Base-by-base conservation (phyloP, 2,888 invertebrate genomes). In the Eumacrocentrus americanus region DNA sequence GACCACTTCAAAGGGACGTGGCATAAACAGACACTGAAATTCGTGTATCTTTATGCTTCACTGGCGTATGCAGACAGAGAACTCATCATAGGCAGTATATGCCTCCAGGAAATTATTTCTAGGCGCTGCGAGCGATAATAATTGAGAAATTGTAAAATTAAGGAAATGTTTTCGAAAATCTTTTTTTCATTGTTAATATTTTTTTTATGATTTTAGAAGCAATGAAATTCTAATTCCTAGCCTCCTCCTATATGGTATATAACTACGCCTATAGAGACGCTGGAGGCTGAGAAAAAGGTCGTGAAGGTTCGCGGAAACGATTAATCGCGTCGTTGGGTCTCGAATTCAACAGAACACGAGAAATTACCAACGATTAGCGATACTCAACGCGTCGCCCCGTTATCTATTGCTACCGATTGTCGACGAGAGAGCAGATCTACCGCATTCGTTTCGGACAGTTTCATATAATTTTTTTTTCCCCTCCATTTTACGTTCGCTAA, bases 1-100 rank as follows among this genome's bases (percentile, higher is more conserved):
- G 66, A 66, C 67, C 69, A 70, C 72, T 71, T 72, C 72, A 72
- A 71, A 72, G 70, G 44, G 61, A 57, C 56, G 58, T 29, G 53
- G 29, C 53, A 23, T 50, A 51, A 38, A 47, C 23, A 54, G 40
- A 53, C 29, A 22, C 29, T 42, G 40, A 23, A 53, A 23, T 16
- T 35, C 18, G 11, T 51, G 34, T 40, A 53, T 53, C 22, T 51
- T 51, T 52, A 52, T 20, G 51, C 38, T 37, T 37, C 22, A 20
- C 35, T 37, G 38, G 37, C n/a, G 22, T 20, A 38, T 52, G 38
- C 42, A 53, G 53, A 38, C 25, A 18, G 11, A 20, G 23, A 44
- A 14, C 46, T 46, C 25, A 46, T 46, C 42, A 42, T 42, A n/a
- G n/a, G n/a, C n/a, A n/a, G n/a, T n/a, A n/a, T n/a, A n/a, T n/a